Conservation (phyloP, 2,888 invertebrate genomes). For the Dorcus hopei region DNA sequence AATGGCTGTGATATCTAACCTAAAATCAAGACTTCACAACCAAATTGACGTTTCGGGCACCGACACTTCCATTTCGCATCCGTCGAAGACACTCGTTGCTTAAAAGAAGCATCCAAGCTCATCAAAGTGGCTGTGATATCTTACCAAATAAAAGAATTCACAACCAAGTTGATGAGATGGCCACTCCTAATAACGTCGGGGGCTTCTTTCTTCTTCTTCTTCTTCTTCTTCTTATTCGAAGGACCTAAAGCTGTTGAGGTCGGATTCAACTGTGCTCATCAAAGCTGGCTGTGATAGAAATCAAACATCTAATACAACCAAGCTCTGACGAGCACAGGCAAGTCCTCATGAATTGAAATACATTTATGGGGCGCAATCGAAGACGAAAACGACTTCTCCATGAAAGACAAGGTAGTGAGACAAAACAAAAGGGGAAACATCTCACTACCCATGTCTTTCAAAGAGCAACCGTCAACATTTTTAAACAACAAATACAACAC, state of each 20-base stretch:
- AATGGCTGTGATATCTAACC: slow-evolving; percentile 86
- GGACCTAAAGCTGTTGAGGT: background rate
- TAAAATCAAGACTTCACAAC: slow-evolving; percentile 66
- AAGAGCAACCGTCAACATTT: slow-evolving; percentile 51
- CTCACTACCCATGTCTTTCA: slow-evolving; percentile 99
- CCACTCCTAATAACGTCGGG: slow-evolving; percentile 41
- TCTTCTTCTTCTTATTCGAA: slow-evolving; percentile 5
- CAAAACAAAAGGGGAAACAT: slow-evolving; percentile 68
- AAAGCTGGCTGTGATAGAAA: slow-evolving; percentile 93
- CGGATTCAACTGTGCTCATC: slow-evolving; percentile 75
- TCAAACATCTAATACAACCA: slow-evolving; percentile 72
- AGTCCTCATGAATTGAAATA: background rate
- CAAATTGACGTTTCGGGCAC: slow-evolving; percentile 67
- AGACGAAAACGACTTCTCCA: slow-evolving; percentile 53
- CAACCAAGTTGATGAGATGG: slow-evolving; percentile 84
- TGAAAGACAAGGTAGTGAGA: slow-evolving; percentile 99
- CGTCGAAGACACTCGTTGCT: background rate
- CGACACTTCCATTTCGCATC: background rate
- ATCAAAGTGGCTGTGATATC: slow-evolving; percentile 99
- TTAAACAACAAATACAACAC: background rate
- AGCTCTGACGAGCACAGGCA: slow-evolving; percentile 47
- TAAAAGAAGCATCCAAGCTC: slow-evolving; percentile 55
- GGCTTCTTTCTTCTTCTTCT: slow-evolving; percentile 40
- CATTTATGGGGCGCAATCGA: slow-evolving; percentile 38
- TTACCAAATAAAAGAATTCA: slow-evolving; percentile 67